phyloP scores from a whole-genome alignment of 2,113 vertebrate species.

The Hassar affinis region DNA sequence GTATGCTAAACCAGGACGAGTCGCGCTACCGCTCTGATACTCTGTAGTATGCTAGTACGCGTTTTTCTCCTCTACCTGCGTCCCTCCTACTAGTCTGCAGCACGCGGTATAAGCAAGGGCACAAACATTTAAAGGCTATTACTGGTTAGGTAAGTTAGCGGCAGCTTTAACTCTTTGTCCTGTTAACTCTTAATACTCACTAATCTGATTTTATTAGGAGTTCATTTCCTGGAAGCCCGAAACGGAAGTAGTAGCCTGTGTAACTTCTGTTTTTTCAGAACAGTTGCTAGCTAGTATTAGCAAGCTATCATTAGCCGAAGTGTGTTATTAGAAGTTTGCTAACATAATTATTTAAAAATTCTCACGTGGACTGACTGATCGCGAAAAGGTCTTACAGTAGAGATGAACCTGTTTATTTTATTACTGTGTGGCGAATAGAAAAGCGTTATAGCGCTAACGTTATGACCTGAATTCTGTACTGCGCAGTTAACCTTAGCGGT shows the following conservation, averaged over 20 bases:
- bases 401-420: not conserved
- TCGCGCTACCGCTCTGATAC: not conserved
- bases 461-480: not conserved
- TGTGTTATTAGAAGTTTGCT: not conserved
- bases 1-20: not conserved
- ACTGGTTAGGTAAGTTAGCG: not conserved
- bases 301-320: not conserved
- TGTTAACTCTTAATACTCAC: not conserved
- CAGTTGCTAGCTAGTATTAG: not conserved
- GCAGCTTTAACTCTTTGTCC: not conserved
- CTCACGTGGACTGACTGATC: not conserved
- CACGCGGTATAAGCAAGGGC: slow-evolving; percentile 47
- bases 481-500: not conserved
- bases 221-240: not conserved
- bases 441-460: too few relatives aligned
- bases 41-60: not conserved
- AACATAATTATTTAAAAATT: not conserved
- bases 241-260: not conserved
- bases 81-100: not conserved
- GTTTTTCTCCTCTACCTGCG: not conserved
- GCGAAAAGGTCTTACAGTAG: not conserved
- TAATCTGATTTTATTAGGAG: not conserved
- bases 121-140: not conserved
- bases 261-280: not conserved
- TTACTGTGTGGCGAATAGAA: not conserved